Conservation (phyloP, 2,888 invertebrate genomes). For the Drosophila infuscata region DNA sequence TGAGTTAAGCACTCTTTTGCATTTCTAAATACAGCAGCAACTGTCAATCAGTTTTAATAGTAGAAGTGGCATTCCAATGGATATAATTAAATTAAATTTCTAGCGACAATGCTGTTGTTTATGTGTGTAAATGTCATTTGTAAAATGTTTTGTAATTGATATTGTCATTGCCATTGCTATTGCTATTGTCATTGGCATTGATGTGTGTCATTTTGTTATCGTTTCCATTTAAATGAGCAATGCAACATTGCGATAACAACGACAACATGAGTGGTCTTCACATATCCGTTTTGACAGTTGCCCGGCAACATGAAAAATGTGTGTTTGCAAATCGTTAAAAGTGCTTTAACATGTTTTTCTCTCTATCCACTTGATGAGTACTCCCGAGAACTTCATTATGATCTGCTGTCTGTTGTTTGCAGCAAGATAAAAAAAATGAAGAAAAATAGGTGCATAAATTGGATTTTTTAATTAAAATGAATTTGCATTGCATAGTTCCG, state of each 20-base stretch:
- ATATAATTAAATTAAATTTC: conserved; percentile 51
- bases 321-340: conserved; percentile 25
- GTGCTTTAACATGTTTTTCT: conserved; percentile 12
- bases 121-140: conserved; percentile 10
- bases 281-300: conserved; percentile 31
- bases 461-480: conserved; percentile 71
- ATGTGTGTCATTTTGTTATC: conserved; percentile 60
- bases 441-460: conserved; percentile 15
- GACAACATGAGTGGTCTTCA: conserved; percentile 7
- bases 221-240: conserved; percentile 43
- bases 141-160: conserved; percentile 47
- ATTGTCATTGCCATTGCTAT: conserved; percentile 47
- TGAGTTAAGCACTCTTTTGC: not conserved
- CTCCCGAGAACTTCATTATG: conserved; percentile 16
- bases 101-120: conserved; percentile 18
- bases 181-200: conserved; percentile 62
- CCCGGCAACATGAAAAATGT: conserved; percentile 22
- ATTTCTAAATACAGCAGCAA: not conserved
- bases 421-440: conserved; percentile 14
- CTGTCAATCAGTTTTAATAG: conserved; percentile 25
- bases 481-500: conserved; percentile 54
- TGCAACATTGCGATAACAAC: conserved; percentile 17
- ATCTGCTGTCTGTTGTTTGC: conserved; percentile 33
- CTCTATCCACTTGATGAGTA: conserved; percentile 9
- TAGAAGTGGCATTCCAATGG: conserved; percentile 14